Evolutionary conservation across 2,888 invertebrate species (phyloP).

Genomic region (Acronicta psi): DNA sequence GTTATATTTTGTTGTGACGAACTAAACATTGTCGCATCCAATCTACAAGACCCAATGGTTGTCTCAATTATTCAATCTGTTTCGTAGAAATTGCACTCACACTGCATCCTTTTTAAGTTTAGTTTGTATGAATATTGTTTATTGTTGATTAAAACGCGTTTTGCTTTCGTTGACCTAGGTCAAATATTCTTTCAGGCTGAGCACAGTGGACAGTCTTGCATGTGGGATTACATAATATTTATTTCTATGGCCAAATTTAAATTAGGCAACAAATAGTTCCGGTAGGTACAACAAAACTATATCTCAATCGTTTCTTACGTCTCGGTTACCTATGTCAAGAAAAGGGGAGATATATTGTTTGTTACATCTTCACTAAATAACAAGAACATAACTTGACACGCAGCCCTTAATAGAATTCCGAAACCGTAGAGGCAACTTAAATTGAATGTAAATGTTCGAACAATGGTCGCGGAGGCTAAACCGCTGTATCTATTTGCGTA

Average conservation of each 20-base stretch:
- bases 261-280: not conserved
- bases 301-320: not conserved
- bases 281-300: not conserved
- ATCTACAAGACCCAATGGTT: no score
- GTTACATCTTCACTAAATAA: slow-evolving; percentile 1
- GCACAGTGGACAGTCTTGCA: no score
- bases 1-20: not conserved
- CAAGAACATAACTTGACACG: slow-evolving; percentile 14
- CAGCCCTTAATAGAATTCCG: slow-evolving; percentile 23
- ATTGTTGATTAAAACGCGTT: no score
- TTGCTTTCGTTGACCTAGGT: no score
- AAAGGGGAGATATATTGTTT: not conserved
- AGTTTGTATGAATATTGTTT: no score
- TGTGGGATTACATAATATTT: no score
- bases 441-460: slow-evolving; percentile 48
- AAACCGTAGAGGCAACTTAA: slow-evolving; percentile 38
- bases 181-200: no score
- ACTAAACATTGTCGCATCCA: not conserved
- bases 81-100: no score
- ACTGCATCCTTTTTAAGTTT: no score
- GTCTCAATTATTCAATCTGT: no score
- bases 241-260: no score
- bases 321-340: not conserved
- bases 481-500: slow-evolving; percentile 53
- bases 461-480: slow-evolving; percentile 44